A percentile compares a stretch with the other conserved stretches of the same genome.
These are phyloP conservation scores for Palythoa caribaeorum DNA, from an alignment of 92 coral and sea anemone genomes.

Conservation along the genomic window DNA sequence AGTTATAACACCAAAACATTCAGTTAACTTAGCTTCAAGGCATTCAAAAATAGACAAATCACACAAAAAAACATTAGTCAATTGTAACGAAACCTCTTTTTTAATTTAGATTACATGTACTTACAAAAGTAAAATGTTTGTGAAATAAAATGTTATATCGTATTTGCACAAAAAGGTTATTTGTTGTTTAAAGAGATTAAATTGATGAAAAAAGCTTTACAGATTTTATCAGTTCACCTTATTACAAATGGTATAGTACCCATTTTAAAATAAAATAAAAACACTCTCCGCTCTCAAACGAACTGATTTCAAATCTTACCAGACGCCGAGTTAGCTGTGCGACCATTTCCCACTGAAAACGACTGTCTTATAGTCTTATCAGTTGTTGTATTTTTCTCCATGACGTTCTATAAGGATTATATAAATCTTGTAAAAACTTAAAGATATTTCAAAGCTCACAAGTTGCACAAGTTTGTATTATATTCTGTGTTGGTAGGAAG, in stretches of 20 bases:
- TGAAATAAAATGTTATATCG: too few species aligned
- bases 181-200: too few species aligned
- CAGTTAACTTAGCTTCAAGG: too few species aligned
- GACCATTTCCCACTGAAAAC: conserved; percentile 28
- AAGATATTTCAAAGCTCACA: not conserved
- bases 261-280: not conserved
- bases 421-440: not conserved
- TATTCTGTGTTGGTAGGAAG: conserved; percentile 78
- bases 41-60: too few species aligned
- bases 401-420: not conserved
- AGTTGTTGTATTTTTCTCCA: conserved; percentile 38
- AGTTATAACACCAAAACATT: too few species aligned
- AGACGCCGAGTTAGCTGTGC: conserved; percentile 8
- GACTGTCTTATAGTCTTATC: conserved; percentile 44
- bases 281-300: not conserved
- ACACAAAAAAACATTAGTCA: too few species aligned
- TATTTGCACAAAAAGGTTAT: too few species aligned
- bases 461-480: conserved; percentile 12
- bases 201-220: too few species aligned
- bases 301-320: conserved; percentile 1
- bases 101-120: too few species aligned
- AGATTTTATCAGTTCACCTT: too few species aligned
- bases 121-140: too few species aligned
- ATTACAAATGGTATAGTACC: not conserved
- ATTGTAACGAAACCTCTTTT: too few species aligned